Percentiles rank a stretch among this genome's conserved stretches.
Conservation (phyloP, 2,113 vertebrate genomes). For the Bettongia penicillata region DNA sequence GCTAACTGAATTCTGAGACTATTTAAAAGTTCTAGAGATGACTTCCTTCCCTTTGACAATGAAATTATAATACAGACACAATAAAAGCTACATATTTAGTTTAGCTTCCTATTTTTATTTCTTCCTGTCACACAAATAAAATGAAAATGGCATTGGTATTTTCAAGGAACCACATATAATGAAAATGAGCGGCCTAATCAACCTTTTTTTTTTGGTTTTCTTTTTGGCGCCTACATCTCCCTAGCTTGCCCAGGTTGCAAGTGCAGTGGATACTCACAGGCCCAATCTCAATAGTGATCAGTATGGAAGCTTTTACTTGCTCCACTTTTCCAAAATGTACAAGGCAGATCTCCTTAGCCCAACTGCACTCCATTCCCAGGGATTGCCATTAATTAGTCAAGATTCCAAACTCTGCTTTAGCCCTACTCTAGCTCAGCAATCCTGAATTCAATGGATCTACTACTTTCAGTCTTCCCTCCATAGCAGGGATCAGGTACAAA, state of each 20-base stretch:
- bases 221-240: neutral
- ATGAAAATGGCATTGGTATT: neutral
- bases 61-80: neutral
- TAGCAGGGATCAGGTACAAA: neutral
- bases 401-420: neutral
- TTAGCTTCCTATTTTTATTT: neutral
- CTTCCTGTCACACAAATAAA: constrained; percentile 4
- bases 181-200: neutral
- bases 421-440: neutral
- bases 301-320: neutral
- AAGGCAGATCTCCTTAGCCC: neutral
- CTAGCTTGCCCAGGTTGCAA: neutral
- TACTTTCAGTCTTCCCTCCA: neutral
- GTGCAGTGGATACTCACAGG: neutral
- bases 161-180: constrained; percentile 8
- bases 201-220: neutral
- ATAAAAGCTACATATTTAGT: constrained; percentile 39
- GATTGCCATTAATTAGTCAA: neutral
- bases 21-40: constrained; percentile 3
- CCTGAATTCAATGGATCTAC: neutral
- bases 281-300: neutral
- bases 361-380: neutral
- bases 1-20: neutral
- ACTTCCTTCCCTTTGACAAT: constrained; percentile 30
- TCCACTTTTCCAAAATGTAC: neutral